Percentiles rank a stretch among this genome's conserved stretches.
Conservation (phyloP, 2,113 vertebrate genomes). For the Antechinus flavipes region DNA sequence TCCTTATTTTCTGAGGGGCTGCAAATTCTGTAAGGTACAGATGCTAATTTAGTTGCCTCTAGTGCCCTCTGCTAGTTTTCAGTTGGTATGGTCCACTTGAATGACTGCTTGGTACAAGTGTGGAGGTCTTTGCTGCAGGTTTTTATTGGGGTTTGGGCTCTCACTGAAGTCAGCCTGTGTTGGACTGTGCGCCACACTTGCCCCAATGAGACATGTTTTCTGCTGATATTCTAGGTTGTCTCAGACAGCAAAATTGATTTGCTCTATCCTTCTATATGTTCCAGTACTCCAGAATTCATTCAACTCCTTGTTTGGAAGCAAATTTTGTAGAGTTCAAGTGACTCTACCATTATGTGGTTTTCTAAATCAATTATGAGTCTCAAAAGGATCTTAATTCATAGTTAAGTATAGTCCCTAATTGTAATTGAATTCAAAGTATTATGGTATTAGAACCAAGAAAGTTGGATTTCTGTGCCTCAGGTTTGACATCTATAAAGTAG, state of each 20-base stretch:
- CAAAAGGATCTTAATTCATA: neutral
- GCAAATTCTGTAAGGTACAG: neutral
- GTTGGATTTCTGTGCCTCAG: neutral
- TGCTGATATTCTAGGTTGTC: no score
- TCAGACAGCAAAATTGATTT: no score
- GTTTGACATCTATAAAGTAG: conserved; percentile 36
- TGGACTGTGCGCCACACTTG: no score
- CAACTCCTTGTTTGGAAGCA: no score
- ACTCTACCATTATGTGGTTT: neutral
- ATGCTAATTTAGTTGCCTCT: neutral
- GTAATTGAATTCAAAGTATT: neutral
- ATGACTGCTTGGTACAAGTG: no score
- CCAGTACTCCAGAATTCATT: neutral
- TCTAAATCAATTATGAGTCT: neutral
- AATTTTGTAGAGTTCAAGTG: neutral
- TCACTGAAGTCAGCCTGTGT: no score
- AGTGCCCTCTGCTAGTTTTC: neutral
- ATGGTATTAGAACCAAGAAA: neutral
- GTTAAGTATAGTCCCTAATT: neutral
- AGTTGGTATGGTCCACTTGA: neutral
- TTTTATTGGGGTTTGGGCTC: no score
- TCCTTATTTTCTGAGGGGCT: neutral
- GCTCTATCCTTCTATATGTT: neutral
- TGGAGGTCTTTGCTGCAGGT: neutral
- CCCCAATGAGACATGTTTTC: no score